These are phyloP conservation scores for Sebastes jordani DNA, from an alignment of 2,797 vertebrate species.

Conservation along the genomic window DNA sequence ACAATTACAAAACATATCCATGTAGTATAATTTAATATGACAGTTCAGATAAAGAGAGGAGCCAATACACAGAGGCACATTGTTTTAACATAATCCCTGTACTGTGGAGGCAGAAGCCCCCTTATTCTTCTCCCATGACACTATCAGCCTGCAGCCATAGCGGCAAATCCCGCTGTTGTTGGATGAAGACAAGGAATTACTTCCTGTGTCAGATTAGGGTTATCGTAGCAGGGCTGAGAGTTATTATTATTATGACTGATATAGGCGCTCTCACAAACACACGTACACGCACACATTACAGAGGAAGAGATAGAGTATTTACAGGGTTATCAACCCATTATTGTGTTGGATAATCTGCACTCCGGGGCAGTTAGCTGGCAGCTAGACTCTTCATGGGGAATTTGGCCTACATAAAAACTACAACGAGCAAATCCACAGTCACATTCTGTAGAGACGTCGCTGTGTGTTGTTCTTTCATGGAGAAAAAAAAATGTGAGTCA, in stretches of 20 bases:
- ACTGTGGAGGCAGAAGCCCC: slow-evolving; percentile 57
- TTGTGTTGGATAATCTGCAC: slow-evolving; percentile 66
- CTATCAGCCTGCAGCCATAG: slow-evolving; percentile 64
- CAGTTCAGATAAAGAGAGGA: slow-evolving; percentile 58
- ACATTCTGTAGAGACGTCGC: slow-evolving; percentile 1
- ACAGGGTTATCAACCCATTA: slow-evolving; percentile 59
- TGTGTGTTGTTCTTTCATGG: slow-evolving; percentile 9
- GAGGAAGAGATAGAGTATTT: slow-evolving; percentile 46
- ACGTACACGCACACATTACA: background rate
- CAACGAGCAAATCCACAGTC: slow-evolving; percentile 26
- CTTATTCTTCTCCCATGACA: slow-evolving; percentile 69
- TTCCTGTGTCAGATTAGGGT: slow-evolving; percentile 79
- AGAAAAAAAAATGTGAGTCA: background rate
- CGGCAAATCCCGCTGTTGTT: slow-evolving; percentile 74
- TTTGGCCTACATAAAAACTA: slow-evolving; percentile 56
- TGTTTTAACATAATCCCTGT: slow-evolving; percentile 64
- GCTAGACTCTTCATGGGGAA: slow-evolving; percentile 51
- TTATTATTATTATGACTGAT: slow-evolving; percentile 77
- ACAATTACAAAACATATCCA: slow-evolving; percentile 47
- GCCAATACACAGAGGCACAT: slow-evolving; percentile 44
- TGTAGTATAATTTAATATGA: slow-evolving; percentile 54
- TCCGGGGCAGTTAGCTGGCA: slow-evolving; percentile 57
- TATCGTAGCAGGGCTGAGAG: slow-evolving; percentile 65
- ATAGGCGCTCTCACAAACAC: slow-evolving; percentile 24
- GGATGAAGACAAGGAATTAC: slow-evolving; percentile 76